Evolutionary conservation across 2,888 invertebrate genomes (phyloP), one percentile per base, ranked within the genome.

Genomic region (Eudasyphora cyanicolor): DNA sequence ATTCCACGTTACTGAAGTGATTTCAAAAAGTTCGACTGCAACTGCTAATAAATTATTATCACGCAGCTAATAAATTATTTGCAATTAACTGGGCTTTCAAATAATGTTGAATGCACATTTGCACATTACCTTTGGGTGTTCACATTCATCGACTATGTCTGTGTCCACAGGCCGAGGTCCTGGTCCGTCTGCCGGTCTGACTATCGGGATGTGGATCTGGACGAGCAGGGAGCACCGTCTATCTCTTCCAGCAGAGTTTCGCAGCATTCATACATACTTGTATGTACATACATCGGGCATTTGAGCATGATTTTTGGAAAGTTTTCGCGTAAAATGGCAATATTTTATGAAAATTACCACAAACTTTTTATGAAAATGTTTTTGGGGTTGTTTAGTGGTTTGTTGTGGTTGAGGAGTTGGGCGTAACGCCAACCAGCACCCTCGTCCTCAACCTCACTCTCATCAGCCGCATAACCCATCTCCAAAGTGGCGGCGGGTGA

Each of bases 291-390:
- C n/a, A n/a, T 24, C 76, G 75, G 27, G 78, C 71, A 74, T 79
- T 83, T 76, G 51, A 83, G 64, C 73, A 80, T 80, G 79, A 83
- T 79, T 80, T 83, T 80, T 45, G 76, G 32, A 69, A 83, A 83
- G 51, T 83, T 83, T 80, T 77, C 79, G 79, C 83, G 79, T 77
- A 70, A 79, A 83, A 79, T 83, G 70, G 62, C 76, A 70, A 83
- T 83, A 80, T 83, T 83, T 83, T 83, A 80, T 83, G 42, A 77
- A 82, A 77, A 80, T 77, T 77, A 74, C 83, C 79, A 62, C 73
- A 77, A 70, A 79, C 76, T 62, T 80, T 83, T 64, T 74, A 24
- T 74, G 62, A 76, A 62, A 67, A 57, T 60, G 49, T 76, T 74
- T 62, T 2, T 21, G 21, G 76, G 24, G n/a, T 42, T 69, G 74